Percentiles rank a stretch among this genome's conserved stretches.
Conservation (phyloP, 2,113 vertebrate species). For the Pleuronectes platessa region DNA sequence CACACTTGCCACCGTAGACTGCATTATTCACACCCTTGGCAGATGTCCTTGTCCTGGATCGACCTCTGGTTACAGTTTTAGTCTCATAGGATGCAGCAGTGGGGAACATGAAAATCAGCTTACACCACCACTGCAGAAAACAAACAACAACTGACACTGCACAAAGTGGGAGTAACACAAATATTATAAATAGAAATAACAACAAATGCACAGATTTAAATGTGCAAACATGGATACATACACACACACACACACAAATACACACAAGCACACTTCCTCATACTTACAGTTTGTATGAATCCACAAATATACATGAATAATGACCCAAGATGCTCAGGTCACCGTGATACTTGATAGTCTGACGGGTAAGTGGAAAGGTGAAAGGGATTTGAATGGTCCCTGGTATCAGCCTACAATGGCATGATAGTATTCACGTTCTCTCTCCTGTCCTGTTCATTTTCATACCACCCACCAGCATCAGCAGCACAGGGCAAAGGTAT, state of each 20-base stretch:
- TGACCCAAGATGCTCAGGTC: slow-evolving; percentile 1
- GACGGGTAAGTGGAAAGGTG: slow-evolving; percentile 8
- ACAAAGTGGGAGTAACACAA: not conserved
- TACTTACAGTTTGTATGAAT: not conserved
- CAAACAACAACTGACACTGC: slow-evolving; percentile 16
- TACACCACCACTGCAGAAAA: slow-evolving; percentile 15
- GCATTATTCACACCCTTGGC: slow-evolving; percentile 50
- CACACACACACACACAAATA: not conserved
- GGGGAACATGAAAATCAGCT: slow-evolving; percentile 22
- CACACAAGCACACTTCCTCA: too few species aligned
- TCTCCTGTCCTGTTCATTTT: slow-evolving; percentile 31
- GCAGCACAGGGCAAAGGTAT: slow-evolving; percentile 46
- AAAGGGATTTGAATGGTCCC: slow-evolving; percentile 26
- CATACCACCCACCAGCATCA: slow-evolving; percentile 54
- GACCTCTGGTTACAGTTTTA: slow-evolving; percentile 18
- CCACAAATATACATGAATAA: slow-evolving; percentile 8
- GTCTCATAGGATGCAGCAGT: slow-evolving; percentile 1
- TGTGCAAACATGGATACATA: slow-evolving; percentile 10
- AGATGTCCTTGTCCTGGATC: slow-evolving; percentile 40
- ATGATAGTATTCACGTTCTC: slow-evolving; percentile 27
- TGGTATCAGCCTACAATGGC: slow-evolving; percentile 25
- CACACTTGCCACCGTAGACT: not conserved
- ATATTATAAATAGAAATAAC: not conserved
- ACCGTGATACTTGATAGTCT: slow-evolving; percentile 9
- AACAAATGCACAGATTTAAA: slow-evolving; percentile 13